These are phyloP conservation scores for Allobates femoralis DNA, from an alignment of 2,797 vertebrate species.

Conservation along the genomic window DNA sequence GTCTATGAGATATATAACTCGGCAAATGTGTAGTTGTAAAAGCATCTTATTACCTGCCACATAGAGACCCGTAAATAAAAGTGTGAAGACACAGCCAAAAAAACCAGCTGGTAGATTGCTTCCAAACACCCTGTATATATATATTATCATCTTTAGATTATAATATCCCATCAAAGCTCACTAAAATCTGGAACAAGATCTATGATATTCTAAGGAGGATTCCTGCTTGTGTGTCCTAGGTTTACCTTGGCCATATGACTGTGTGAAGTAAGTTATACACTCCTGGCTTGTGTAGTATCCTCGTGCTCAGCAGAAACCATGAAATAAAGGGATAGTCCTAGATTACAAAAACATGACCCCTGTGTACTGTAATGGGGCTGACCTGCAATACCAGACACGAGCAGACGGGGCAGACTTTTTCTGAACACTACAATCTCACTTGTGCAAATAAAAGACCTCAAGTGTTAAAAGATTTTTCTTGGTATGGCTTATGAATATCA, in stretches of 20 bases:
- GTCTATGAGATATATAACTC: too few relatives aligned
- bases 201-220: neutral
- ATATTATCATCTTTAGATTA: neutral
- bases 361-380: neutral
- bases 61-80: neutral
- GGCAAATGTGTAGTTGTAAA: neutral
- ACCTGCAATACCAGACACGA: neutral
- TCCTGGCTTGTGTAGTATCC: neutral
- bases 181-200: neutral
- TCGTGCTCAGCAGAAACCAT: neutral
- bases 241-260: constrained; percentile 2
- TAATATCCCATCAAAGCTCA: neutral
- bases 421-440: too few relatives aligned
- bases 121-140: neutral
- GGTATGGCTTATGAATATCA: too few relatives aligned
- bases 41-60: neutral
- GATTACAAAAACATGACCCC: neutral
- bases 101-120: neutral
- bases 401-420: too few relatives aligned
- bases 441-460: too few relatives aligned
- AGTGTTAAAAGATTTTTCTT: too few relatives aligned
- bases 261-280: neutral
- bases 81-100: neutral
- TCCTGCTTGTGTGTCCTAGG: constrained; percentile 8
- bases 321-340: neutral